Percentiles rank a stretch among this genome's conserved stretches.
phyloP scores from a whole-genome alignment of 2,797 vertebrate genomes.

The Girardinus metallicus region DNA sequence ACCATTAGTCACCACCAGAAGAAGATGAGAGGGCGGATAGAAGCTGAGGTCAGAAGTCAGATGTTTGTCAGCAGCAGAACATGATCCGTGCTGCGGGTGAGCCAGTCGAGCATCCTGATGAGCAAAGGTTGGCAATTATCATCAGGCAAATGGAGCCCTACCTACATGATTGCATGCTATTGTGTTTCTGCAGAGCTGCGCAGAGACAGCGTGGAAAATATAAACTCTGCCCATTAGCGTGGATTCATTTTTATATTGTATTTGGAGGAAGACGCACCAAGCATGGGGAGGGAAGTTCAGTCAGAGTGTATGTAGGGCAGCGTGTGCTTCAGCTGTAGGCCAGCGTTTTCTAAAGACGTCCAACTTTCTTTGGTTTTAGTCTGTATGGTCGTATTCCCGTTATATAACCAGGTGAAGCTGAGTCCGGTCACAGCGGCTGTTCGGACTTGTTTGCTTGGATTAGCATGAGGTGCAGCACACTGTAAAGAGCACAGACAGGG shows the following conservation, averaged over 20 bases:
- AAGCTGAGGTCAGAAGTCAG: conserved; percentile 39
- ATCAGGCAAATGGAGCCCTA: conserved; percentile 75
- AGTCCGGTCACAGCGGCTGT: conserved; percentile 26
- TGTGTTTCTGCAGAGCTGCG: conserved; percentile 46
- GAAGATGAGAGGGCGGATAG: conserved; percentile 29
- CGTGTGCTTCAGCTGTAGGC: conserved; percentile 61
- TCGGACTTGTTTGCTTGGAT: neutral
- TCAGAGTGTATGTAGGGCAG: conserved; percentile 69
- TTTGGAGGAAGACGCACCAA: neutral
- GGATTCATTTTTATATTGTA: neutral
- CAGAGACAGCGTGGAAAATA: conserved; percentile 36
- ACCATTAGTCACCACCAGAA: conserved; percentile 14
- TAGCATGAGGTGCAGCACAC: neutral
- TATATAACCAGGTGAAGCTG: conserved; percentile 61
- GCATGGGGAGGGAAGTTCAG: conserved; percentile 35
- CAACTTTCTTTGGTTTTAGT: conserved; percentile 7
- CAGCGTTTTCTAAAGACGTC: conserved; percentile 16
- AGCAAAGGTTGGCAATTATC: conserved; percentile 73
- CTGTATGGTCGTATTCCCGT: conserved; percentile 11
- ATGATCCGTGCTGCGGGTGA: conserved; percentile 33
- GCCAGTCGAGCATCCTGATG: conserved; percentile 51
- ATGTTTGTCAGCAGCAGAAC: conserved; percentile 31
- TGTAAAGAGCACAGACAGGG: neutral
- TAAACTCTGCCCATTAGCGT: conserved; percentile 26
- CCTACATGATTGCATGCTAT: conserved; percentile 75